These are phyloP conservation scores for Gallinago paraguaiae DNA, from an alignment of 2,113 vertebrate species.

Conservation along the genomic window DNA sequence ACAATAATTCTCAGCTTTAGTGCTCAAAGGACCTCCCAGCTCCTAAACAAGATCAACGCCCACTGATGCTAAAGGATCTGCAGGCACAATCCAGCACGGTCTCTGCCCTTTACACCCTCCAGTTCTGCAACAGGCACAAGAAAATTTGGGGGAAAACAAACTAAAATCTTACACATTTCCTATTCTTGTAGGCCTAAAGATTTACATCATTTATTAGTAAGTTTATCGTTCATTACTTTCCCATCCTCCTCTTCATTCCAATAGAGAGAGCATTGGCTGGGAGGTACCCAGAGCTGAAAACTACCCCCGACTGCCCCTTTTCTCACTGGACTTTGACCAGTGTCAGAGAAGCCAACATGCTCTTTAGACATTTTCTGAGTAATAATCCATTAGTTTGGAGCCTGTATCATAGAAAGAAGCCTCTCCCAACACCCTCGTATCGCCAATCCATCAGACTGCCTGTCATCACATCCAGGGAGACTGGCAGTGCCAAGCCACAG, in stretches of 20 bases:
- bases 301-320: neutral
- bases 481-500: constrained; percentile 14
- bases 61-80: neutral
- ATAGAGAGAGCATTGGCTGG: neutral
- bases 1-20: neutral
- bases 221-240: neutral
- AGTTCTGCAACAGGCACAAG: neutral
- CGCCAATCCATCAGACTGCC: neutral
- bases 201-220: neutral
- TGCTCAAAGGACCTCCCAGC: neutral
- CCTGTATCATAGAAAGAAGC: neutral
- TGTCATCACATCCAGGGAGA: neutral
- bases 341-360: neutral
- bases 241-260: neutral
- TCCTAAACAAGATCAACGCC: neutral
- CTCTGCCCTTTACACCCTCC: neutral
- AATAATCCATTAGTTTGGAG: neutral
- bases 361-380: neutral
- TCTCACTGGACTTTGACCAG: neutral
- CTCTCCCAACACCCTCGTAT: neutral
- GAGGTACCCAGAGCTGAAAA: neutral
- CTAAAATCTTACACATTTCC: neutral
- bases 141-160: neutral
- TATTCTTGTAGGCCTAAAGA: neutral
- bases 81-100: neutral